These are phyloP conservation scores for Lasioglossum lativentre DNA, from an alignment of 2,888 invertebrate genomes.

Conservation along the genomic window DNA sequence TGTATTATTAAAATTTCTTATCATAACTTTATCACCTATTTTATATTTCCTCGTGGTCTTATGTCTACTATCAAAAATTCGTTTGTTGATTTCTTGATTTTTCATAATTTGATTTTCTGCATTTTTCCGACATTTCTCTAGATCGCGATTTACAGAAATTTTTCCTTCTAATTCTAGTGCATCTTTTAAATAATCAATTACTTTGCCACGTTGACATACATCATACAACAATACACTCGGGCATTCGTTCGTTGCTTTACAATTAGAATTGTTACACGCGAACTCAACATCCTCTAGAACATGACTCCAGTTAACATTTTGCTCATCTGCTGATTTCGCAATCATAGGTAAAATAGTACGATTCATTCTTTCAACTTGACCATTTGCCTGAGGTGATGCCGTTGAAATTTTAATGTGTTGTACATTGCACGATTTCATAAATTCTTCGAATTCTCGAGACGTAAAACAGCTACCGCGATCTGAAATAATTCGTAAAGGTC, in stretches of 20 bases:
- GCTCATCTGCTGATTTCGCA: not conserved
- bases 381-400: not conserved
- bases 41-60: constrained; percentile 57
- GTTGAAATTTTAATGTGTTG: constrained; percentile 2
- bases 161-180: not conserved
- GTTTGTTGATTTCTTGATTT: constrained; percentile 55
- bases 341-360: not conserved
- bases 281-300: not conserved
- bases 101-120: constrained; percentile 57
- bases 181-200: not conserved
- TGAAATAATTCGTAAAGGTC: constrained; percentile 4
- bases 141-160: not conserved
- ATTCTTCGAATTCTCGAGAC: constrained; percentile 60
- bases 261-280: constrained; percentile 10
- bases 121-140: constrained; percentile 44
- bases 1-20: constrained; percentile 42
- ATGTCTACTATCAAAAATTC: constrained; percentile 70
- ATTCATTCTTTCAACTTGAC: constrained; percentile 12
- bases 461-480: constrained; percentile 71
- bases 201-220: not conserved
- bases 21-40: constrained; percentile 61
- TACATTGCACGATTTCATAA: not conserved
- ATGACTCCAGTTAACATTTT: not conserved
- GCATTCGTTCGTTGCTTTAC: not conserved
- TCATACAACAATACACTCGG: not conserved